Conservation (phyloP, 2,888 invertebrate genomes). For the Drosophila mettleri region DNA sequence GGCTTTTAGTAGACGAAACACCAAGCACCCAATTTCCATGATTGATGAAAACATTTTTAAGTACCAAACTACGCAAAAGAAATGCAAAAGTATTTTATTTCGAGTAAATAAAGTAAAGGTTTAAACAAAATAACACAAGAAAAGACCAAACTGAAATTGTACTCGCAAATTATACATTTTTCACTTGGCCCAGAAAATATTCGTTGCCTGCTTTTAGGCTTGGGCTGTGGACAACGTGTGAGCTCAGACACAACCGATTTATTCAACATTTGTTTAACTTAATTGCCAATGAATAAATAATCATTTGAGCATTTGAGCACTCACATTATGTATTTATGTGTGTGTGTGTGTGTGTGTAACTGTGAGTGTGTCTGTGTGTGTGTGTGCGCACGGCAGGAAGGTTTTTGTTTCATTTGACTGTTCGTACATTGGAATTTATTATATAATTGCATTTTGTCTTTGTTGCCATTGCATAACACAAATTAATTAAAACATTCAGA, state of each 20-base stretch:
- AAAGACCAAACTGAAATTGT: conserved; percentile 29
- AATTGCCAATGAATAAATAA: conserved; percentile 43
- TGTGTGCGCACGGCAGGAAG: conserved; percentile 85
- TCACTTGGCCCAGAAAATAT: background rate
- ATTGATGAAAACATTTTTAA: conserved; percentile 57
- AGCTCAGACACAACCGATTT: conserved; percentile 11
- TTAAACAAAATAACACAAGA: conserved; percentile 39
- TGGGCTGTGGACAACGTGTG: conserved; percentile 6
- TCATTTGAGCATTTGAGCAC: conserved; percentile 26
- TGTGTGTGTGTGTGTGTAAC: conserved; percentile 15
- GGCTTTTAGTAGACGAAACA: conserved; percentile 75
- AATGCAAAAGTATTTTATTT: conserved; percentile 29
- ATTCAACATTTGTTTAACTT: conserved; percentile 35
- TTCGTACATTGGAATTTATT: conserved; percentile 25
- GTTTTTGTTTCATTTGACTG: conserved; percentile 62
- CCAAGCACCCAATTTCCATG: conserved; percentile 68
- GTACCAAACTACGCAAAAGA: conserved; percentile 61
- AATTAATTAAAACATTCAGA: conserved; percentile 42
- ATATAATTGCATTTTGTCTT: conserved; percentile 34
- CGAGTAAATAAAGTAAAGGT: conserved; percentile 20
- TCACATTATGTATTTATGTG: conserved; percentile 18
- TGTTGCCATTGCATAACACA: conserved; percentile 22
- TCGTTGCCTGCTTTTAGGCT: conserved; percentile 55
- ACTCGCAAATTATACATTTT: conserved; percentile 19
- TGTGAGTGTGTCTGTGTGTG: conserved; percentile 61